A percentile compares a stretch with the other conserved stretches of the same genome.
phyloP scores from a whole-genome alignment of 2,888 invertebrate species.

The Caenorhabditis doughertyi region DNA sequence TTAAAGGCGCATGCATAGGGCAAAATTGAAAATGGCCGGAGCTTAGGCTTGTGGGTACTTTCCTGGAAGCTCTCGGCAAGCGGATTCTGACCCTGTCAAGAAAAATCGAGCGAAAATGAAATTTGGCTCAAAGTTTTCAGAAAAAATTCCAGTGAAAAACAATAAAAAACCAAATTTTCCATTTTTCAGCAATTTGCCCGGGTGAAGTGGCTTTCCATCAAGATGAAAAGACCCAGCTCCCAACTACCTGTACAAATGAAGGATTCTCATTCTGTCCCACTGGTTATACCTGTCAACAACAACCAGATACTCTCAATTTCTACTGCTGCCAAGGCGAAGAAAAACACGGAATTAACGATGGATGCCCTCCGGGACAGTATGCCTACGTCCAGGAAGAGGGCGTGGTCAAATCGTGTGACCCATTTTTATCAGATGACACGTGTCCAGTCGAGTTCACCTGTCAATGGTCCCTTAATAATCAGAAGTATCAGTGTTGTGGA shows the following conservation, averaged over 20 bases:
- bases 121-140: neutral
- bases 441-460: constrained; percentile 71
- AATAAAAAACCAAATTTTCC: too few relatives aligned
- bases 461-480: constrained; percentile 71
- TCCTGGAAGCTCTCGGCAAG: neutral
- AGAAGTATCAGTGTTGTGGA: constrained; percentile 74
- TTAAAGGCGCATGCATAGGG: neutral
- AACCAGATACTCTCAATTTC: constrained; percentile 66
- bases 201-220: constrained; percentile 71
- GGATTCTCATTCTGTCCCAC: constrained; percentile 74
- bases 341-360: constrained; percentile 69
- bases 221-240: constrained; percentile 71
- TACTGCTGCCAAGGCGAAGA: constrained; percentile 71
- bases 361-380: constrained; percentile 73
- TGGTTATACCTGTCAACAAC: constrained; percentile 73
- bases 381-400: constrained; percentile 70
- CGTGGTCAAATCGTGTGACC: constrained; percentile 68
- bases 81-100: neutral
- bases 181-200: constrained; percentile 73
- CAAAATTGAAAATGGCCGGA: neutral
- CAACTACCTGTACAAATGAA: constrained; percentile 71
- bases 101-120: neutral
- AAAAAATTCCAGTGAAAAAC: neutral
- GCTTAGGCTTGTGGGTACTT: neutral
- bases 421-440: constrained; percentile 61